These are phyloP conservation scores for Mus caroli DNA, from an alignment of 2,797 vertebrate species.

Conservation along the genomic window DNA sequence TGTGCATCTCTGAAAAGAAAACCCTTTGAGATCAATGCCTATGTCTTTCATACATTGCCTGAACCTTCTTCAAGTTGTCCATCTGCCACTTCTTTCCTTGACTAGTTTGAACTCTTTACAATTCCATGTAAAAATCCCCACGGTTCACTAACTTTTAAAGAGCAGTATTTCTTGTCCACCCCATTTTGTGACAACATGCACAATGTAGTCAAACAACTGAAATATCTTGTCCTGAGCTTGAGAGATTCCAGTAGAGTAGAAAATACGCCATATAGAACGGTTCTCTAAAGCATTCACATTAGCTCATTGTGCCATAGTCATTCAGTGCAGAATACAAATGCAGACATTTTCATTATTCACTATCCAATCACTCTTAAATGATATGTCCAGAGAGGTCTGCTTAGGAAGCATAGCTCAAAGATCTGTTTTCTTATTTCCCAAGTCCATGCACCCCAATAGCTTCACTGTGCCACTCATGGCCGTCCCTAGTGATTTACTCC, in stretches of 20 bases:
- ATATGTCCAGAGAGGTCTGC: slow-evolving; percentile 79
- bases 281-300: slow-evolving; percentile 67
- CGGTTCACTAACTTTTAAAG: slow-evolving; percentile 81
- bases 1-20: slow-evolving; percentile 71
- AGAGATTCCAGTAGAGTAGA: slow-evolving; percentile 76
- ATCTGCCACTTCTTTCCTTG: slow-evolving; percentile 75
- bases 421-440: slow-evolving; percentile 72
- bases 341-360: slow-evolving; percentile 50
- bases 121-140: slow-evolving; percentile 74
- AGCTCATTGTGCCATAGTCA: slow-evolving; percentile 69
- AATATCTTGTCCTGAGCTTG: slow-evolving; percentile 79
- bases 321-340: slow-evolving; percentile 70
- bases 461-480: slow-evolving; percentile 67
- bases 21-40: slow-evolving; percentile 19
- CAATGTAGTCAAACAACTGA: slow-evolving; percentile 75
- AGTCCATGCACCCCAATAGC: slow-evolving; percentile 66
- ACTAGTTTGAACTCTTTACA: slow-evolving; percentile 81
- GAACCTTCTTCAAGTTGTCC: slow-evolving; percentile 52
- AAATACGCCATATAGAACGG: slow-evolving; percentile 77
- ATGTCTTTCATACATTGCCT: slow-evolving; percentile 71
- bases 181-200: slow-evolving; percentile 74
- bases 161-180: slow-evolving; percentile 70
- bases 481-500: slow-evolving; percentile 81
- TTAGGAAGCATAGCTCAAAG: slow-evolving; percentile 72
- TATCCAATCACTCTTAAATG: slow-evolving; percentile 61